Evolutionary conservation across 2,888 invertebrate species (phyloP), one percentile per base, ranked within the genome.

Genomic region (Ephialtes manifestator): DNA sequence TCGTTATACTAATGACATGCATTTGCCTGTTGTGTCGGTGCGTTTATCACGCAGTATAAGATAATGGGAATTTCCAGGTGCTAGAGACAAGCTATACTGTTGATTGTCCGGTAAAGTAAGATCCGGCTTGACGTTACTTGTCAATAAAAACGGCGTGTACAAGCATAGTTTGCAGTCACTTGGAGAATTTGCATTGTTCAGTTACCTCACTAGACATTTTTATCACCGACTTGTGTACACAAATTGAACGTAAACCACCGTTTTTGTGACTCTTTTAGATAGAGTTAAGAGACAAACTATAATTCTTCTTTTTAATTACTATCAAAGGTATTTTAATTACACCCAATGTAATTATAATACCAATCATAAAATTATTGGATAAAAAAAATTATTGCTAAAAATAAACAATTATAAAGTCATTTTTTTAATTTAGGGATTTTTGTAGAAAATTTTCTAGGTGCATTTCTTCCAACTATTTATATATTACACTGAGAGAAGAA

Each of bases 1-100:
- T 43, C 58, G 58, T 72, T 58, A 43, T 60, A 74, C 74, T 46
- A 74, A 74, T 60, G 58, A 60, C 39, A 10, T 46, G 58, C 28
- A 60, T 43, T 74, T n/a, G 53, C 18, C 55, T 55, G n/a, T 43
- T 65, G 18, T 39, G 39, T 43, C 39, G 8, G 31, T n/a, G 1
- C 35, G 58, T 60, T 71, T 39, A 65, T 65, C 46, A 28, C 24
- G 28, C 43, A 24, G 31, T 15, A 15, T 24, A 11, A 11, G 46
- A 60, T 58, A 10, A 46, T 74, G 72, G 74, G 58, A 74, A 74
- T 58, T 74, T 60, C 74, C 74, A 60, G 28, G 53, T 51, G 35
- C 20, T 46, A 35, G 10, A 68, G 10, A 68, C 53, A 53, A 71
- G 53, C 35, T 28, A 15, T 4, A 18, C 31, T 13, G 72, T 43